Percentiles rank a stretch among this genome's conserved stretches.
Evolutionary conservation across 2,113 vertebrate species (phyloP).

Genomic region (Scomber scombrus): DNA sequence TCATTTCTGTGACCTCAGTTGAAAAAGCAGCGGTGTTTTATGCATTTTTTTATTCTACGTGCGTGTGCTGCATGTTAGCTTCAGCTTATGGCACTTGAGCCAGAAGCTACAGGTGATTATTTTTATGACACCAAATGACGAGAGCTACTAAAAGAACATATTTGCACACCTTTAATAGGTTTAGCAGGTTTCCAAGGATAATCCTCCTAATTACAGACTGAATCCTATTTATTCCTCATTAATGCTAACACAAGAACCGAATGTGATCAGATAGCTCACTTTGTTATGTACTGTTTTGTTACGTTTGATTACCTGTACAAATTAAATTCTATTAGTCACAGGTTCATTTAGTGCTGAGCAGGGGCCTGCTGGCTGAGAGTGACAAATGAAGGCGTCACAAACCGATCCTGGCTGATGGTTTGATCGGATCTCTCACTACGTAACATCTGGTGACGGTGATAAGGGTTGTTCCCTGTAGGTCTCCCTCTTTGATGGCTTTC

Average conservation of each 20-base stretch:
- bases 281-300: conserved; percentile 52
- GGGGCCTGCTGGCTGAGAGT: conserved; percentile 14
- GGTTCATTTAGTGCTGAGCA: conserved; percentile 39
- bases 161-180: neutral
- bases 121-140: neutral
- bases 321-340: conserved; percentile 61
- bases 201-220: conserved; percentile 7
- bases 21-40: neutral
- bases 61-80: neutral
- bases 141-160: neutral
- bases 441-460: conserved; percentile 77
- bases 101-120: neutral
- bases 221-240: conserved; percentile 52
- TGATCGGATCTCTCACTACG: conserved; percentile 63
- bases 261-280: conserved; percentile 52
- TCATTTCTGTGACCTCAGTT: conserved; percentile 2
- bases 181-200: neutral
- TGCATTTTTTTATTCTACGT: neutral
- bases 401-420: conserved; percentile 56
- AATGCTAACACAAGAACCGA: conserved; percentile 18
- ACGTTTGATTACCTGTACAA: conserved; percentile 50
- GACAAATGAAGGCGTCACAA: conserved; percentile 55
- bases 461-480: conserved; percentile 74
- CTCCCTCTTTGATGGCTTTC: conserved; percentile 70
- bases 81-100: neutral